Base-by-base conservation (phyloP, 2,113 vertebrate species). In the Trichomycterus rosablanca region DNA sequence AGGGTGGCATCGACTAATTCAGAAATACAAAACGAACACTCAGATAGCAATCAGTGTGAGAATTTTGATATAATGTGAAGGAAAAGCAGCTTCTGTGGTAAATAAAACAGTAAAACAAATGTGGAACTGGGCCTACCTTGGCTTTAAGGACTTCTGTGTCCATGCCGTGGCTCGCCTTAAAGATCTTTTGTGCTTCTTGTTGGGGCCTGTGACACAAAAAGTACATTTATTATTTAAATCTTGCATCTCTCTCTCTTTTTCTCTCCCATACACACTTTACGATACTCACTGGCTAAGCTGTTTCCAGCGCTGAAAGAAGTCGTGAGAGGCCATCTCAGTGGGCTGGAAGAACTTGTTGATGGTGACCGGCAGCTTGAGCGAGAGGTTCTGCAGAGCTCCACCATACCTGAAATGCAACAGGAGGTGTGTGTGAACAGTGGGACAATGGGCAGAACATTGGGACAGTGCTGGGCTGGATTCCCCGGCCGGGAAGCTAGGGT, bases 331-430 rank as follows among this genome's bases (percentile, higher is more conserved):
- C 93, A 95, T 95, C 78, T 95, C 93, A 1, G 93, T 94, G 0
- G 90, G 89, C 81, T 95, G 92, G 80, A 95, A 95, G 81, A 95
- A 95, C 83, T 95, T 95, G 83, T 95, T 95, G 78, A 93, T 87
- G 69, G 92, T 94, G 67, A 95, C 89, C 0, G 93, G 93, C 69
- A 95, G 84, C 70, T 94, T 93, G 35, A 95, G 85, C 3, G 89
- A 88, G 68, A 95, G 74, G 71, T 92, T 90, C 80, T 95, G 93
- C 56, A 93, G 75, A 18, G 90, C 81, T 2, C 92, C 93, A 18
- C 92, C 92, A 10, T 94, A 95, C 71, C 93, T 94, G 71, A 28
- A 20, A 63, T 1, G 45, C 1, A n/a, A 49, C 26, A 57, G 18
- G 0, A 2, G 4, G 2, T 26, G 51, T 24, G 23, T 10, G 45